phyloP scores from a whole-genome alignment of 1,140 invertebrate species.

The Stegodyphus mimosarum region DNA sequence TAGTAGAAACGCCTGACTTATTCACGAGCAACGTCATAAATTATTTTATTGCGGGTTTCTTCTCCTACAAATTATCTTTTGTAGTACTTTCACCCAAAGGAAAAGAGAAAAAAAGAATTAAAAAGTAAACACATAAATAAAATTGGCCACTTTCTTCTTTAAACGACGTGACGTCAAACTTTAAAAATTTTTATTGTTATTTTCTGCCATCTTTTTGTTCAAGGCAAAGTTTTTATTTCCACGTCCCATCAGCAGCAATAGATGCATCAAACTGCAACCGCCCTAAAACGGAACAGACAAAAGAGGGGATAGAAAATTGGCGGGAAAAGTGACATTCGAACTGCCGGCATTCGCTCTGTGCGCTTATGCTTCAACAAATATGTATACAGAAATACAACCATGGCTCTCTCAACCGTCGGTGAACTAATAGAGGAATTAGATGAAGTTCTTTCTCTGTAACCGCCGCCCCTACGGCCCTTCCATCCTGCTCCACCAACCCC shows the following conservation, averaged over 20 bases:
- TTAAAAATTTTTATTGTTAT: background rate
- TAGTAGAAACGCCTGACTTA: background rate
- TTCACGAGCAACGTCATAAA: slow-evolving; percentile 27
- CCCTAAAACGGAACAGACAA: background rate
- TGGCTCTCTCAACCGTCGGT: slow-evolving; percentile 3
- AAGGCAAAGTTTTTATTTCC: background rate
- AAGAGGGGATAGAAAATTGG: slow-evolving; percentile 17
- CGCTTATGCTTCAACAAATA: slow-evolving; percentile 34
- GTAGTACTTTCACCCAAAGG: slow-evolving; percentile 24
- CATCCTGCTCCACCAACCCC: slow-evolving; percentile 7
- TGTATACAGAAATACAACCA: background rate
- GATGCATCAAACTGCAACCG: slow-evolving; percentile 48
- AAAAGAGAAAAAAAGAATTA: background rate
- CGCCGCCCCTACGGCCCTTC: background rate
- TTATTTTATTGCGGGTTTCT: slow-evolving; percentile 15
- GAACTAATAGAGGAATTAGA: slow-evolving; percentile 58
- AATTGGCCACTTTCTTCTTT: slow-evolving; percentile 37
- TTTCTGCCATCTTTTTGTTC: slow-evolving; percentile 20
- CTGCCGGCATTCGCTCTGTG: slow-evolving; percentile 20
- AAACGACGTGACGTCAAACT: slow-evolving; percentile 21
- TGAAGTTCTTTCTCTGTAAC: slow-evolving; percentile 43
- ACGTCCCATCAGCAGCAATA: slow-evolving; percentile 36
- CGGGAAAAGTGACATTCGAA: slow-evolving; percentile 23
- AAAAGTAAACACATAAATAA: background rate
- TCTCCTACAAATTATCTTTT: slow-evolving; percentile 39